A percentile compares a stretch with the other conserved stretches of the same genome.
phyloP scores from a whole-genome alignment of 2,113 vertebrate species.

The Campylomormyrus numenius region DNA sequence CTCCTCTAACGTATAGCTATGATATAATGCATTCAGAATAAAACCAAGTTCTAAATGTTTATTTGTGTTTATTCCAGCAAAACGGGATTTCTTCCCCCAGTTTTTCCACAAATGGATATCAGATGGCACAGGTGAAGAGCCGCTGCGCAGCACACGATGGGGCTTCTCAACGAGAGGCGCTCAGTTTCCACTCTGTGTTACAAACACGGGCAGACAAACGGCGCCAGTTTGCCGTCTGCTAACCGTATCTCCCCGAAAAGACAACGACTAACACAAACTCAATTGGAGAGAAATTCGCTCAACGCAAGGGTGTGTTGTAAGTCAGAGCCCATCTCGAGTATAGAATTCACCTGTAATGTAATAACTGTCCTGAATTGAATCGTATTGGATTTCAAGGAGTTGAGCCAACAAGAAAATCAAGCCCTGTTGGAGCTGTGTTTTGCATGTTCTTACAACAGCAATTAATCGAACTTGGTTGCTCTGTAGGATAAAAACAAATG shows the following conservation, averaged over 20 bases:
- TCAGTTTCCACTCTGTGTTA: neutral
- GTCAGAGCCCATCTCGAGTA: neutral
- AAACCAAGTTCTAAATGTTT: neutral
- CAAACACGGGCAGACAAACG: neutral
- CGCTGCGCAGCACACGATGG: neutral
- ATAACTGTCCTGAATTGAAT: neutral
- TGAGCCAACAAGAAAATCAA: neutral
- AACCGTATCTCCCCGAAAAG: neutral
- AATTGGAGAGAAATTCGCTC: neutral
- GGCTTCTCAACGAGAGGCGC: neutral
- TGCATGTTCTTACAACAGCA: constrained; percentile 2
- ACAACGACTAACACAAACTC: neutral
- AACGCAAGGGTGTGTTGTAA: neutral
- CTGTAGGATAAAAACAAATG: neutral
- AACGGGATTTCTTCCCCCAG: neutral
- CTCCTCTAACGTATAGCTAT: neutral
- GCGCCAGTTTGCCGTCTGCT: neutral
- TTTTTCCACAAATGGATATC: neutral
- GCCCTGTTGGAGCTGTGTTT: neutral
- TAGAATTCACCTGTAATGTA: neutral
- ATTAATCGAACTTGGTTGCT: neutral
- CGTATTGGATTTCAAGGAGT: neutral
- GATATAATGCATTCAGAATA: neutral
- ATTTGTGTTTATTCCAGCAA: neutral
- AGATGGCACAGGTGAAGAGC: neutral